Conservation (phyloP, 2,888 invertebrate genomes). For the Drosophila testacea region DNA sequence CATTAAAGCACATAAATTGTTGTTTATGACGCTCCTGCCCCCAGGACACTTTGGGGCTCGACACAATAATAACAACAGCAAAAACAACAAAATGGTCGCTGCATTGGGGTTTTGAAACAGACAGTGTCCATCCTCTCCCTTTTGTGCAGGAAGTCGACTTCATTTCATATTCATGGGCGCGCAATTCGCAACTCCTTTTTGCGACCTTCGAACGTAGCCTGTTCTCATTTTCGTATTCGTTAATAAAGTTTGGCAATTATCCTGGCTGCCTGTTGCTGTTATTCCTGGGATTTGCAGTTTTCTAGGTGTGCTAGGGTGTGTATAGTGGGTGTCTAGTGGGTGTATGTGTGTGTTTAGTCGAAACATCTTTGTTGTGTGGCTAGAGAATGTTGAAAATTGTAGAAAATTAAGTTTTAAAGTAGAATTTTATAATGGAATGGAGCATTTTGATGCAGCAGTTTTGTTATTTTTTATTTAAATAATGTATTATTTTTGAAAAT, state of each 20-base stretch:
- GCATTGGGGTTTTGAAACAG: conserved; percentile 20
- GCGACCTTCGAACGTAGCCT: conserved; percentile 22
- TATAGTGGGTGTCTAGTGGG: background rate
- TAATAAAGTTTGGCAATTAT: conserved; percentile 80
- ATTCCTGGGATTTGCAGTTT: conserved; percentile 31
- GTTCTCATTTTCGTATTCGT: conserved; percentile 47
- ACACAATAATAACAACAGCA: background rate
- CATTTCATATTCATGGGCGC: conserved; percentile 75
- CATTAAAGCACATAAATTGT: conserved; percentile 78
- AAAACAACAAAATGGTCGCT: conserved; percentile 1
- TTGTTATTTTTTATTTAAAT: too few relatives aligned
- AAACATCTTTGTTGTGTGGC: conserved; percentile 23
- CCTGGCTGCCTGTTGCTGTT: conserved; percentile 72
- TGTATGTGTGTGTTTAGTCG: background rate
- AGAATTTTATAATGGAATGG: background rate
- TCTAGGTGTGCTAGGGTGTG: conserved; percentile 1
- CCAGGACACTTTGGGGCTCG: conserved; percentile 30
- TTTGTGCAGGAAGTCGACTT: conserved; percentile 40
- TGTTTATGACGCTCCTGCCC: conserved; percentile 65
- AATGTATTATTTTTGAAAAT: background rate
- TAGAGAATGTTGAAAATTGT: conserved; percentile 4
- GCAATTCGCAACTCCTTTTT: conserved; percentile 54
- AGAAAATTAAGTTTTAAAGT: conserved; percentile 26
- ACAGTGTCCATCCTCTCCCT: conserved; percentile 1
- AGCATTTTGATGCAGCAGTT: background rate